Conservation (phyloP, 1,140 invertebrate species). For the Triops longicaudatus region DNA sequence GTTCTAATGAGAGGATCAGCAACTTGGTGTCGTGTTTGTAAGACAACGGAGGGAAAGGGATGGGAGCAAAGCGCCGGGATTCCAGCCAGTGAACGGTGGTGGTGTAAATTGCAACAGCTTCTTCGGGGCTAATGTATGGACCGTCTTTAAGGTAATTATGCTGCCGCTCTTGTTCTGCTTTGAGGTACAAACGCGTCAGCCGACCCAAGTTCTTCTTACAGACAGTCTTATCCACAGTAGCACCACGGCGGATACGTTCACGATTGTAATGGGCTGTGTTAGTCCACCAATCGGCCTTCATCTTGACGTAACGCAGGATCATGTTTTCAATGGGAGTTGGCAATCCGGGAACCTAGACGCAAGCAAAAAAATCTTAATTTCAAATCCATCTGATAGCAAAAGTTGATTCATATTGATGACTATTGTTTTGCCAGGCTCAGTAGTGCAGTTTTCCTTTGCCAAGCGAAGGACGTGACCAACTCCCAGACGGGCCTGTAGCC, state of each 20-base stretch:
- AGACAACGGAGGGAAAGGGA: slow-evolving; percentile 96
- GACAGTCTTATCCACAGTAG: slow-evolving; percentile 97
- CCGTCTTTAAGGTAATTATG: slow-evolving; percentile 99
- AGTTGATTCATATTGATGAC: neutral
- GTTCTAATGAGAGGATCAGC: slow-evolving; percentile 89
- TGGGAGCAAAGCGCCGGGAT: slow-evolving; percentile 93
- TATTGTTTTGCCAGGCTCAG: neutral
- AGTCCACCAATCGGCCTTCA: slow-evolving; percentile 99
- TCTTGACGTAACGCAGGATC: slow-evolving; percentile 99
- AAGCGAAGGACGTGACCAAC: neutral
- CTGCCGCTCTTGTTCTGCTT: slow-evolving; percentile 97
- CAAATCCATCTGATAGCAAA: neutral
- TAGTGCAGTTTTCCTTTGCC: slow-evolving; percentile 21
- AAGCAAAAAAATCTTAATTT: slow-evolving; percentile 19
- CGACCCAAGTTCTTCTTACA: slow-evolving; percentile 99
- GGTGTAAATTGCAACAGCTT: slow-evolving; percentile 99
- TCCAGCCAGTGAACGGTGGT: slow-evolving; percentile 99
- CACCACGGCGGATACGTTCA: slow-evolving; percentile 84
- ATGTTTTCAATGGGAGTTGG: slow-evolving; percentile 99
- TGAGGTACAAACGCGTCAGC: slow-evolving; percentile 90
- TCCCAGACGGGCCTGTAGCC: slow-evolving; percentile 19
- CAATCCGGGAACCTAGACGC: slow-evolving; percentile 73
- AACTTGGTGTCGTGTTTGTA: slow-evolving; percentile 99
- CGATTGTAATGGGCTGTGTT: slow-evolving; percentile 99
- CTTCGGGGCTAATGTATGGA: slow-evolving; percentile 97